These are phyloP conservation scores for Hydractinia echinata DNA, from an alignment of 30 jellyfish, hydroid and myxozoan species.

Conservation along the genomic window DNA sequence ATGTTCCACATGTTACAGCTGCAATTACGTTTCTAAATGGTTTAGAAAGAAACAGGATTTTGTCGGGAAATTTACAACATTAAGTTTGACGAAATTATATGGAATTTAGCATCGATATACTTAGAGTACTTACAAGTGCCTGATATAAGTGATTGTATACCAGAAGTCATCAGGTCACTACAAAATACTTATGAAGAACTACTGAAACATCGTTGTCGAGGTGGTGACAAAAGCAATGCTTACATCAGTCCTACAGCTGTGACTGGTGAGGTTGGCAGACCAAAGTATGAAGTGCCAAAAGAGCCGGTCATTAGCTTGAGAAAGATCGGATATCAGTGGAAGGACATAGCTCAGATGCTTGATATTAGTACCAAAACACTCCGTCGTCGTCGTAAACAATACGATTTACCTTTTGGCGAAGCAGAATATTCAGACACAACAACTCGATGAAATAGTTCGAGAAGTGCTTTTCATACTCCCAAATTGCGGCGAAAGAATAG, in stretches of 20 bases:
- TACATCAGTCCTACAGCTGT: too few relatives aligned
- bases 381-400: constrained; percentile 3
- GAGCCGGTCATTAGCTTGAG: neutral
- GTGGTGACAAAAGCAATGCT: too few relatives aligned
- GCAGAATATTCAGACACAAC: neutral
- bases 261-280: neutral
- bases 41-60: too few relatives aligned
- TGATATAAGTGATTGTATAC: neutral
- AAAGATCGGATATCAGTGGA: neutral
- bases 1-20: too few relatives aligned
- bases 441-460: neutral
- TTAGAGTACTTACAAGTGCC: neutral
- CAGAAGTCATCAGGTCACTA: neutral
- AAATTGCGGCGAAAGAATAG: neutral
- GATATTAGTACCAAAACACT: neutral
- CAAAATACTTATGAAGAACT: neutral
- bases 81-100: neutral
- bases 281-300: neutral
- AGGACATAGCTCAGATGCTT: neutral
- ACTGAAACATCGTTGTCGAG: neutral
- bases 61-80: neutral
- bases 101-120: neutral
- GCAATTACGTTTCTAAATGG: too few relatives aligned
- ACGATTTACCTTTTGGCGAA: neutral
- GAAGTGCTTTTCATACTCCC: neutral